A percentile compares a stretch with the other conserved stretches of the same genome.
Conservation (phyloP, 2,113 vertebrate species). For the Rhipidura dahli region DNA sequence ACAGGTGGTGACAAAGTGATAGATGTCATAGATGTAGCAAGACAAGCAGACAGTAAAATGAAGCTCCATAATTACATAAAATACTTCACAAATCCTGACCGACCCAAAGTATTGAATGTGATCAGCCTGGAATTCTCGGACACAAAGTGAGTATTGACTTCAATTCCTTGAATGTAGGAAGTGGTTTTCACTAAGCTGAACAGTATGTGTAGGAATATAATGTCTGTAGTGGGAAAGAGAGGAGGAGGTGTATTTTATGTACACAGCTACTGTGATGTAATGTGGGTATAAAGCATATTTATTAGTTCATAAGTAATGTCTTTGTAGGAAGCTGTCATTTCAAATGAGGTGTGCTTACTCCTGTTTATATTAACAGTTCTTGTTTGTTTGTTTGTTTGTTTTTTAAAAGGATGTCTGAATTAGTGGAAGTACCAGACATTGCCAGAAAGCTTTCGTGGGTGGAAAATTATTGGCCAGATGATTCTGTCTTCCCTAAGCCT, state of each 20-base stretch:
- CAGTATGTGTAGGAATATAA: background rate
- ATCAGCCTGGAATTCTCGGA: conserved; percentile 99
- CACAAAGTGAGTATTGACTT: conserved; percentile 85
- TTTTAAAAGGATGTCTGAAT: conserved; percentile 89
- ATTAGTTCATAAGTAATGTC: background rate
- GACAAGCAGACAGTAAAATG: conserved; percentile 99
- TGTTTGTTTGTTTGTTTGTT: background rate
- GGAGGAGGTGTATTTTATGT: background rate
- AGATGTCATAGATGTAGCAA: conserved; percentile 97
- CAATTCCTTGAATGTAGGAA: background rate
- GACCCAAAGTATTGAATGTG: conserved; percentile 97
- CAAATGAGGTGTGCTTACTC: background rate
- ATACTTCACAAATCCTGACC: conserved; percentile 88
- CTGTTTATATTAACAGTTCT: conserved; percentile 1
- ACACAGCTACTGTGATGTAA: background rate
- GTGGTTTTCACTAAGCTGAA: background rate
- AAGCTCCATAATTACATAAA: conserved; percentile 94
- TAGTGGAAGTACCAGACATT: conserved; percentile 95
- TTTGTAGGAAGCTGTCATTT: background rate
- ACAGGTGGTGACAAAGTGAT: conserved; percentile 95
- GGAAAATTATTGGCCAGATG: conserved; percentile 99
- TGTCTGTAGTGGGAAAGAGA: background rate
- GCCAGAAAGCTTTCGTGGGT: conserved; percentile 98
- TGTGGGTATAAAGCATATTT: background rate
- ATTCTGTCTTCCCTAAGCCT: conserved; percentile 97